Evolutionary conservation across 2,888 invertebrate genomes (phyloP), one percentile per base, ranked within the genome.

Genomic region (Tipula helvola): DNA sequence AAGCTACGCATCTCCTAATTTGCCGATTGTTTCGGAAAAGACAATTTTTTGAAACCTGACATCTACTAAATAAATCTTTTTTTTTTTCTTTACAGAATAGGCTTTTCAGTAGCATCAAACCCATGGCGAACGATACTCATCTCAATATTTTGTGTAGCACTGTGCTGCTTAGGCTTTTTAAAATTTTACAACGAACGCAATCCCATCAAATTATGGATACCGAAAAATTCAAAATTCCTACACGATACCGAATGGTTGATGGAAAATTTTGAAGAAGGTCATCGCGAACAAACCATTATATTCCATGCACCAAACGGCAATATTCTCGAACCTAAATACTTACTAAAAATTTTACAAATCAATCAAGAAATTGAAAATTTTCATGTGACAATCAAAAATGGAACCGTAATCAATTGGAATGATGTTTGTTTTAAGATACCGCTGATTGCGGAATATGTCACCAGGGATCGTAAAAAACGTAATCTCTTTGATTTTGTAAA

Each of bases 121-220:
- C 95, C 95, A 87, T 92, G 93, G 92, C 92, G 91, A 89, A 95
- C 94, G 88, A 93, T 96, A 42, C 88, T 91, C 18, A 89, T 93
- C 88, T 93, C 94, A 89, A 92, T 94, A 90, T 87, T 92, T 12
- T 91, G 94, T 88, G 93, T 95, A 28, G 88, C 93, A 12, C 83
- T 94, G 16, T 94, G 95, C 89, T 91, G 93, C 87, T 90, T 93
- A 87, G 96, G 96, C 47, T 91, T 95, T 86, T 89, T 94, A 36
- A 92, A 92, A 88, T 96, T 96, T 90, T 93, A 93, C 87, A 94
- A 95, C 90, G 96, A 96, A 91, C 95, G 94, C 89, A 94, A 95
- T 91, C 96, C 96, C 0, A 91, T 96, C 89, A 95, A 94, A 89
- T 91, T 96, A 88, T 96, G 96, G 96, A 94, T 96, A 36, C 88